A percentile compares a stretch with the other conserved stretches of the same genome.
Evolutionary conservation across 2,797 vertebrate genomes (phyloP).

Genomic region (Melanogrammus aeglefinus): DNA sequence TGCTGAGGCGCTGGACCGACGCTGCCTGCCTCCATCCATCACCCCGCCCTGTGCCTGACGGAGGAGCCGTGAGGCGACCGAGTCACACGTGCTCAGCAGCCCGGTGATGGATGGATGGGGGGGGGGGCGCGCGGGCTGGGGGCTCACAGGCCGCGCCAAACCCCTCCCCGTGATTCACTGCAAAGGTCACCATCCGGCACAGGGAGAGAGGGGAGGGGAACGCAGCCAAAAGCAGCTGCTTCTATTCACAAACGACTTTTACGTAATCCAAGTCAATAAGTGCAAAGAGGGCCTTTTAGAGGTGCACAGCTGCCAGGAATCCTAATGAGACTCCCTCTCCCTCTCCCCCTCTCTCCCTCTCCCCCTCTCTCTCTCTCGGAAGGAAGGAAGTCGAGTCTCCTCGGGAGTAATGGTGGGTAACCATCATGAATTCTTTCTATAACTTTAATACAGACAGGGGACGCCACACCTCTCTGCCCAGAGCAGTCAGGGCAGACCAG

Average conservation of each 20-base stretch:
- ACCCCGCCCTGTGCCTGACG: slow-evolving; percentile 32
- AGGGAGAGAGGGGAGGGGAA: background rate
- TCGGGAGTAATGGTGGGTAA: too few species aligned
- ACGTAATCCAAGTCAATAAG: slow-evolving; percentile 43
- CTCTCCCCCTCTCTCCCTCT: too few species aligned
- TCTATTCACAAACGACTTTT: slow-evolving; percentile 46
- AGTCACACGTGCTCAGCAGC: background rate
- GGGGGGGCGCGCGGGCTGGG: slow-evolving; percentile 42
- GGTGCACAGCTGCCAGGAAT: slow-evolving; percentile 41
- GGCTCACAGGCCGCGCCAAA: slow-evolving; percentile 15
- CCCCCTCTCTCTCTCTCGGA: too few species aligned
- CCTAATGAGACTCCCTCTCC: slow-evolving; percentile 31
- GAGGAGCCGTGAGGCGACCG: slow-evolving; percentile 19
- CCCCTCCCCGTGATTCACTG: slow-evolving; percentile 15
- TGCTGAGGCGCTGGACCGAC: slow-evolving; percentile 20
- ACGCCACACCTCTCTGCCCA: too few species aligned
- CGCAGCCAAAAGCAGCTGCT: slow-evolving; percentile 20
- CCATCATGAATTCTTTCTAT: too few species aligned
- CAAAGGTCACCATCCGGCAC: slow-evolving; percentile 28
- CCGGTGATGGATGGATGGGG: slow-evolving; percentile 46
- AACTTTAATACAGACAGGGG: too few species aligned
- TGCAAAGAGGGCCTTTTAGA: slow-evolving; percentile 28
- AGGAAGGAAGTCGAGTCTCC: too few species aligned
- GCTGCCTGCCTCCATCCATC: slow-evolving; percentile 50
- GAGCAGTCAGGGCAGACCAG: too few species aligned